Evolutionary conservation across 2,888 invertebrate genomes (phyloP).

Genomic region (Mesorhabditis belari): DNA sequence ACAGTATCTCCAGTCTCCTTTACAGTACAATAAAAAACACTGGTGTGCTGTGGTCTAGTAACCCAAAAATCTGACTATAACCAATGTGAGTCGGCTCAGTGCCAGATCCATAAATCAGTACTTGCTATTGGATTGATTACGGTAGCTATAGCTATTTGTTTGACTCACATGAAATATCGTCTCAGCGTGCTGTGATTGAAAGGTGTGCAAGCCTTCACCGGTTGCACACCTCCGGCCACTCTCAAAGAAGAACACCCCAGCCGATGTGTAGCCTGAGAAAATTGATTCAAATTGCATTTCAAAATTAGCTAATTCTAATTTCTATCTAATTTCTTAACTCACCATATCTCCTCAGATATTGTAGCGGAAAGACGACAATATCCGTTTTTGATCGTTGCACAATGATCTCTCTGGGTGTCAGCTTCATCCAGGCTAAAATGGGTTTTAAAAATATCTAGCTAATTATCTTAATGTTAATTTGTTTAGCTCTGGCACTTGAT

Average conservation of each 20-base stretch:
- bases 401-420: conserved; percentile 22
- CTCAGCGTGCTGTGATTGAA: conserved; percentile 47
- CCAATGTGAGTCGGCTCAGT: too few relatives aligned
- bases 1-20: neutral
- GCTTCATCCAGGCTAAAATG: conserved; percentile 36
- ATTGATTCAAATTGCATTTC: conserved; percentile 2
- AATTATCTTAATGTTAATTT: too few relatives aligned
- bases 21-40: too few relatives aligned
- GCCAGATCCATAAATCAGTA: too few relatives aligned
- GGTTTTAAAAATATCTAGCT: neutral
- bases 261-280: conserved; percentile 22
- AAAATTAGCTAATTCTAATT: neutral
- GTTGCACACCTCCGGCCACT: conserved; percentile 46
- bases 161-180: conserved; percentile 40
- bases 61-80: too few relatives aligned
- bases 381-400: conserved; percentile 33
- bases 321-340: conserved; percentile 8
- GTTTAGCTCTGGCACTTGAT: too few relatives aligned
- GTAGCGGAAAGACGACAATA: conserved; percentile 39
- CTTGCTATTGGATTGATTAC: too few relatives aligned
- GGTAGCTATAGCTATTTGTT: too few relatives aligned
- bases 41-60: too few relatives aligned
- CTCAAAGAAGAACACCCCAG: conserved; percentile 47
- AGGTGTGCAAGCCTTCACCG: conserved; percentile 49
- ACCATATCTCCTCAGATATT: conserved; percentile 45